Base-by-base conservation (phyloP, 2,797 vertebrate genomes). In the Eulemur coronatus region DNA sequence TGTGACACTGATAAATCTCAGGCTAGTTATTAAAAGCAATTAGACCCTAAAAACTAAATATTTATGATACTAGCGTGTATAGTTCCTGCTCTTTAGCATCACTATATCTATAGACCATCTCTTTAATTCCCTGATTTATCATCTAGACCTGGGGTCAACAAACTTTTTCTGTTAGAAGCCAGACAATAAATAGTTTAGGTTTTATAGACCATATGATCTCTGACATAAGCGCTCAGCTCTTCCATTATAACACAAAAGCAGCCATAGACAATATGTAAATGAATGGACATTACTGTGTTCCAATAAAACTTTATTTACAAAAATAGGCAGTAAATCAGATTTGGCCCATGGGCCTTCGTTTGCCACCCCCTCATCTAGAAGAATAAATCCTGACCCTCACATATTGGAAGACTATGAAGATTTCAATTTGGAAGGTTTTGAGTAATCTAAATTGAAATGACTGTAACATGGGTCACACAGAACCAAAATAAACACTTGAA, bases 401-500 rank as follows among this genome's bases (percentile, higher is more conserved):
- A 69, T 92, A 35, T 84, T 78, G 22, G 73, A 80, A 94, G 4
- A 76, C 33, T 63, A 48, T 67, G 35, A 93, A n/a, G 52, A 73
- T 85, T 86, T 93, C 43, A 75, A 33, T 84, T 48, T 76, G 79
- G 61, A 93, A 91, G 50, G 28, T 79, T 95, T 57, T 79, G 3
- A 89, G 75, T 89, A 38, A 85, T 93, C 85, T 67, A 46, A 90
- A 81, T 46, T 69, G 67, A 95, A 88, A 50, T 73, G 46, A 80
- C 35, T 59, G 15, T 96, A 85, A 79, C 81, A 41, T 84, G 46
- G 52, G 70, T 91, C 92, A 76, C n/a, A 43, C 70, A 89, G 33
- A 22, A 93, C 81, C 24, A 87, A 84, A 57, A 92, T 33, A 96
- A 94, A 92, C 26, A 70, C 57, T 69, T 88, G 57, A 59, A 89